These are phyloP conservation scores for Lacanobia wlatinum DNA, from an alignment of 2,888 invertebrate genomes.

Conservation along the genomic window DNA sequence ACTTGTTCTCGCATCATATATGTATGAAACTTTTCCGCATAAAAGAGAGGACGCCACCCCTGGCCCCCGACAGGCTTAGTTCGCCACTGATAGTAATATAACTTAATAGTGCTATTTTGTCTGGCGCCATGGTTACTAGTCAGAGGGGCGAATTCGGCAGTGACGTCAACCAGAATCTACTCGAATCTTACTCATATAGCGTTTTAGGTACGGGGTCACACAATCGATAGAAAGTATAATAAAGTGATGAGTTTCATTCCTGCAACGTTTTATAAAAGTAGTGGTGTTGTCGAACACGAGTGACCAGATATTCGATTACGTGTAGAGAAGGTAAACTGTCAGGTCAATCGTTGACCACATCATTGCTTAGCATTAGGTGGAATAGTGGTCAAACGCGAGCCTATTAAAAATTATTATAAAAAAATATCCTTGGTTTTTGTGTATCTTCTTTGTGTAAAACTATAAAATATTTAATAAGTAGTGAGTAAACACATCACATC, in stretches of 20 bases:
- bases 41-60: not conserved
- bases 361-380: no score
- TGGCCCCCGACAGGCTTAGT: not conserved
- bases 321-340: no score
- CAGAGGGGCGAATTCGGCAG: slow-evolving; percentile 40
- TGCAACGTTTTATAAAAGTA: not conserved
- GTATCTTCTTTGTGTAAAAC: no score
- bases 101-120: slow-evolving; percentile 36
- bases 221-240: not conserved
- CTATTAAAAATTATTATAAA: no score
- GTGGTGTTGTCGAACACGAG: not conserved
- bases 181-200: not conserved
- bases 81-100: slow-evolving; percentile 43
- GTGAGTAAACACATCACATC: no score
- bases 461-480: no score
- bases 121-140: slow-evolving; percentile 58
- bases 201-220: not conserved
- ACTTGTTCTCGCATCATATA: not conserved
- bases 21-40: not conserved
- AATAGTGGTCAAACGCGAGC: no score
- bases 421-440: no score
- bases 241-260: not conserved
- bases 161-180: slow-evolving; percentile 46
- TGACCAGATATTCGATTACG: no score
- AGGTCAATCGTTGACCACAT: no score